Evolutionary conservation across 2,888 invertebrate species (phyloP).

Genomic region (Flexamia atlantica): DNA sequence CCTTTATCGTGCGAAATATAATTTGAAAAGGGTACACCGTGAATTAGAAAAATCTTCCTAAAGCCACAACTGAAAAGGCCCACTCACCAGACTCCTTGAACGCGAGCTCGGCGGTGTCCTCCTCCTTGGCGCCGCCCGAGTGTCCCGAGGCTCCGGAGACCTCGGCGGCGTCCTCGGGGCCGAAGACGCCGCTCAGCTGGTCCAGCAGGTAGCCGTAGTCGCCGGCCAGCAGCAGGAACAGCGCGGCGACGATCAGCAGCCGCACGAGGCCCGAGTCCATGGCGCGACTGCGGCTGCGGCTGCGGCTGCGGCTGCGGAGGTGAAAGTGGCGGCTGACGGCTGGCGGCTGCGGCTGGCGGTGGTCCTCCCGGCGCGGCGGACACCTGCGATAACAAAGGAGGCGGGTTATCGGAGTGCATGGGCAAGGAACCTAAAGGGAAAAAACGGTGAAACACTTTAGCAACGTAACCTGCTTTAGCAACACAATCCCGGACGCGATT

Average conservation of each 20-base stretch:
- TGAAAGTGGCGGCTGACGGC: background rate
- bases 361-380: background rate
- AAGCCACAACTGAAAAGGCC: background rate
- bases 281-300: constrained; percentile 41
- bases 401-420: background rate
- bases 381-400: background rate
- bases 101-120: constrained; percentile 72
- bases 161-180: constrained; percentile 67
- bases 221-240: constrained; percentile 78
- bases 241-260: constrained; percentile 77
- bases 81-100: constrained; percentile 72
- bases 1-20: too few species aligned
- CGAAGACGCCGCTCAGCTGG: constrained; percentile 75
- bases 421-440: background rate
- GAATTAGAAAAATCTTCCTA: background rate
- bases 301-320: background rate
- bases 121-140: constrained; percentile 66
- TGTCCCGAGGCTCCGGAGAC: constrained; percentile 69
- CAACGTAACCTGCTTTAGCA: too few species aligned
- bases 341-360: background rate
- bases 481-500: too few species aligned
- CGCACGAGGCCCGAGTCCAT: constrained; percentile 73
- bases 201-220: constrained; percentile 77
- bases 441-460: too few species aligned
- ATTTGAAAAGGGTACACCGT: too few species aligned